These are phyloP conservation scores for Halesus radiatus DNA, from an alignment of 1,140 invertebrate genomes.

Conservation along the genomic window DNA sequence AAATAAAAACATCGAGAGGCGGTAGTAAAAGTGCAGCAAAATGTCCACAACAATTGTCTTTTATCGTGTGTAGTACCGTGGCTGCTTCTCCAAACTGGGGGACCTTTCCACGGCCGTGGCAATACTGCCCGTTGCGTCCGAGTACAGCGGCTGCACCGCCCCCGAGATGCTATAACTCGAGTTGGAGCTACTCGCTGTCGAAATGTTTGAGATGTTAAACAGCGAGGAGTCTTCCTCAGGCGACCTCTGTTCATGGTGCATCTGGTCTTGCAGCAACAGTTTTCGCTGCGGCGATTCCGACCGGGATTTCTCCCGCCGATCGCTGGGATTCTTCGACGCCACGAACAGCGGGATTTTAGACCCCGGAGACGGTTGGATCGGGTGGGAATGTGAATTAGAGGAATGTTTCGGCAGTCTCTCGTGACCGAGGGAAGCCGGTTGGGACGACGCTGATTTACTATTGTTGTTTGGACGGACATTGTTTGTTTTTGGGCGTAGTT, in stretches of 20 bases:
- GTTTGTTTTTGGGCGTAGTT: no score
- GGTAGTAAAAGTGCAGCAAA: background rate
- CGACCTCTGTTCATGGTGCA: conserved; percentile 67
- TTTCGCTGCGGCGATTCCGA: conserved; percentile 64
- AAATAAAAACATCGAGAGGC: conserved; percentile 16
- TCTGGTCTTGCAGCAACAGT: conserved; percentile 61
- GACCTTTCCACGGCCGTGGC: conserved; percentile 47
- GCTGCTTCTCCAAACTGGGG: background rate
- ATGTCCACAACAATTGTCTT: conserved; percentile 4
- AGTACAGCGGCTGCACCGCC: conserved; percentile 64
- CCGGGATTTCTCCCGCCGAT: conserved; percentile 62
- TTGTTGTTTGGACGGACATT: background rate
- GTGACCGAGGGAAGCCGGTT: conserved; percentile 68
- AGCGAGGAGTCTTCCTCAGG: conserved; percentile 70
- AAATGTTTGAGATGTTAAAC: conserved; percentile 71
- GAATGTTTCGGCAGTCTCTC: conserved; percentile 67
- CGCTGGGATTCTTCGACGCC: conserved; percentile 62
- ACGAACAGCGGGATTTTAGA: conserved; percentile 67
- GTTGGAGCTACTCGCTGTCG: conserved; percentile 69
- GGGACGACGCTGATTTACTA: conserved; percentile 59
- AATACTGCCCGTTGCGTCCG: conserved; percentile 49
- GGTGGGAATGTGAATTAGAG: conserved; percentile 65
- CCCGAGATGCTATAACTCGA: conserved; percentile 64
- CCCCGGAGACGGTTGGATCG: conserved; percentile 61
- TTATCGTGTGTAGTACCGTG: conserved; percentile 19